Base-by-base conservation (phyloP, 2,113 vertebrate genomes). In the Campylorhamphus procurvoides region DNA sequence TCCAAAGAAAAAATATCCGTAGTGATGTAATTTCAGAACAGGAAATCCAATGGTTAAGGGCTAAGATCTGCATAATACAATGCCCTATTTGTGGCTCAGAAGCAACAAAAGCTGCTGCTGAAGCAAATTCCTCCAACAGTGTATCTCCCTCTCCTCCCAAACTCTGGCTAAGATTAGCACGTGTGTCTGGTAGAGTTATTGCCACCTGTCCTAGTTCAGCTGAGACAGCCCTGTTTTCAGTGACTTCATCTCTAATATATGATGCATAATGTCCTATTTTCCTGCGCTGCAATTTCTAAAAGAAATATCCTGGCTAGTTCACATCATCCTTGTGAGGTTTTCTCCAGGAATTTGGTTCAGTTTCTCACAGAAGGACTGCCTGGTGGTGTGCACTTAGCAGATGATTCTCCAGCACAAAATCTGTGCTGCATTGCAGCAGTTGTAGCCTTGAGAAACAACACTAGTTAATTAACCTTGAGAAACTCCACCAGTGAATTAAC, bases 161-260 rank as follows among this genome's bases (percentile, higher is more conserved):
- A 91, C 84, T 74, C 95, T 86, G 82, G 81, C 91, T 94, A 96
- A 97, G 96, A 96, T 94, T 93, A 97, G 95, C 89, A 84, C 68
- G 84, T 95, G 89, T 96, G 83, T 89, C 94, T 93, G 85, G 42
- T 82, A 62, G 74, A 93, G 93, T 64, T 87, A 80, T 31, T 94
- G 91, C 94, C 95, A 96, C 97, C 97, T 97, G 93, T 97, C 96
- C 92, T 37, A 84, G 90, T 95, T 92, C 83, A 83, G 94, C 85
- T 62, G 88, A 96, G 89, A 95, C 94, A 93, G 93, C 73, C 87
- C 71, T 71, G 81, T 84, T 84, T 94, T 97, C 85, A 82, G 82
- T 78, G 59, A 90, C 92, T 96, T 94, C 85, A 87, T 94, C 88
- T 94, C 79, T 78, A 74, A 90, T 84, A 64, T 37, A 83, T 63